These are phyloP conservation scores for Pipistrellus pygmaeus DNA, from an alignment of 2,797 vertebrate species.

Conservation along the genomic window DNA sequence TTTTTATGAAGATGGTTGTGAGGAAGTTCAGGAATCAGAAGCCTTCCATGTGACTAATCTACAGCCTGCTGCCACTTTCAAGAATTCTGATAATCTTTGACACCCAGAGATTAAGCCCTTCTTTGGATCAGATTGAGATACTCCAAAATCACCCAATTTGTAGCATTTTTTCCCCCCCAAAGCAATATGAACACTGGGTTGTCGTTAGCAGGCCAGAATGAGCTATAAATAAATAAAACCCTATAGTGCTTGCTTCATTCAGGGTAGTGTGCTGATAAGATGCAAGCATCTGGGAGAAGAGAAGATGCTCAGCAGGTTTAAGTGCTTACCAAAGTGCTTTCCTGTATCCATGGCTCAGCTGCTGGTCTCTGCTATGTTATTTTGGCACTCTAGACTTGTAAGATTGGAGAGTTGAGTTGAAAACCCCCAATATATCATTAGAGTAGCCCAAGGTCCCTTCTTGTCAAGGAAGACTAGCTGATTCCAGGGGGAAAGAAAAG, in stretches of 20 bases:
- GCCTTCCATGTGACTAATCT: neutral
- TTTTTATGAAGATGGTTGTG: conserved; percentile 59
- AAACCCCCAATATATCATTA: conserved; percentile 73
- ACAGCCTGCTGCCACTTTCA: conserved; percentile 57
- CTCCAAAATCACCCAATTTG: conserved; percentile 69
- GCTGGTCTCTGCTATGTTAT: conserved; percentile 65
- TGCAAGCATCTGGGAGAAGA: conserved; percentile 71
- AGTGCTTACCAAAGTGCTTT: conserved; percentile 75
- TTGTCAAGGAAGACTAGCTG: conserved; percentile 76
- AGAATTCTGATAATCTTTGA: conserved; percentile 71
- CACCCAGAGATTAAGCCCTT: conserved; percentile 45
- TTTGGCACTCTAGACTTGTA: conserved; percentile 62
- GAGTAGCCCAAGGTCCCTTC: conserved; percentile 81
- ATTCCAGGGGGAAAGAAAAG: conserved; percentile 58
- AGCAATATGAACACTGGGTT: conserved; percentile 50
- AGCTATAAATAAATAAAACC: conserved; percentile 77
- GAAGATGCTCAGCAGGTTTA: conserved; percentile 71
- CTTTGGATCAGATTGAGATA: conserved; percentile 54
- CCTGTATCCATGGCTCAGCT: conserved; percentile 64
- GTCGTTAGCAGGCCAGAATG: conserved; percentile 69
- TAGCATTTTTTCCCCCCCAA: too few species aligned
- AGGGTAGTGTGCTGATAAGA: conserved; percentile 36
- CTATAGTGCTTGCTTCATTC: conserved; percentile 46
- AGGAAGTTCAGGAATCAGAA: conserved; percentile 67
- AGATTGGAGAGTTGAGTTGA: conserved; percentile 59